Evolutionary conservation across 2,888 invertebrate species (phyloP), one percentile per base, ranked within the genome.

Genomic region (Tinea semifulvella): DNA sequence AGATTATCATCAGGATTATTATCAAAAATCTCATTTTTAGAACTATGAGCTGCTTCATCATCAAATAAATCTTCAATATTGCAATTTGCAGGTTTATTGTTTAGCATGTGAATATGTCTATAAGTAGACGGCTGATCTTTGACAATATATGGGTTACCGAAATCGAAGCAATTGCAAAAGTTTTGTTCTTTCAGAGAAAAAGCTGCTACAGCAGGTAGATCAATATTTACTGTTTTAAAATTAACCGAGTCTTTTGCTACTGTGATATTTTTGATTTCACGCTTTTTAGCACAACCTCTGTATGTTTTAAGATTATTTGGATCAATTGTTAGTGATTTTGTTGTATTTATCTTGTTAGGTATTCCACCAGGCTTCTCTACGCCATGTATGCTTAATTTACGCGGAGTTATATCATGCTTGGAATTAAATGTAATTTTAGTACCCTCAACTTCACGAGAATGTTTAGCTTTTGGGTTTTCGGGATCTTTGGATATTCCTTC

Each of bases 321-420:
- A 11, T 5, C 31, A 31, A 11, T 8, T 31, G 31, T 13, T 5
- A 10, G 10, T 31, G 31, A 7, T 22, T 22, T 8, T 7, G n/a
- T 8, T 5, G 5, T 7, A 8, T 22, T 22, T 22, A 22, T 13
- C 14, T 11, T 14, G 13, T 7, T 49, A 20, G 26, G 22, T 16
- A 27, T 42, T 50, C 74, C 73, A 58, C 73, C 76, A 45, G 75
- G 74, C 50, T 71, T 71, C 58, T 74, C 74, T 7, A 70, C 69
- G 28, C 71, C 72, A 55, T 72, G 69, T 46, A 65, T 61, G 52
- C 56, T 62, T 47, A 66, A 54, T 55, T 73, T 73, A n/a, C 18
- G 5, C 18, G 16, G 16, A 2, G 18, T 2, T 68, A 64, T 49
- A 60, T 60, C 20, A 49, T 44, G 17, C 19, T 4, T 55, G 19